Evolutionary conservation across 92 coral and sea anemone species (phyloP).

Genomic region (Metridium senile): DNA sequence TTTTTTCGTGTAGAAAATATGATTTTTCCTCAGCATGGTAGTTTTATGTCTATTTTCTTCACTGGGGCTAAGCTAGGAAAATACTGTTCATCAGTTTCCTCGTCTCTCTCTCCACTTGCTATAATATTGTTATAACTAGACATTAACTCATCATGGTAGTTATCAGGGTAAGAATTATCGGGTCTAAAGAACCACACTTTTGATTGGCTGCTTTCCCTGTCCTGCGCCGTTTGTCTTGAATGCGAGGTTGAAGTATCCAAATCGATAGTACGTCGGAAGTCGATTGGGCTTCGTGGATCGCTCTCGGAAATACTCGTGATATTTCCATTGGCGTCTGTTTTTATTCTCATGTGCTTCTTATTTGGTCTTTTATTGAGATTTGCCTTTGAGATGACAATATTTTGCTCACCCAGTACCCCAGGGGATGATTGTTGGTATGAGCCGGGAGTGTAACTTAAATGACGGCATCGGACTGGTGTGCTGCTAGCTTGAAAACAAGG

Average conservation of each 20-base stretch:
- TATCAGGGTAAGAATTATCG: slow-evolving; percentile 11
- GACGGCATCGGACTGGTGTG: slow-evolving; percentile 34
- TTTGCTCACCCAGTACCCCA: not conserved
- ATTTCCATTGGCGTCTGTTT: slow-evolving; percentile 21
- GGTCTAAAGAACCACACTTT: slow-evolving; percentile 14
- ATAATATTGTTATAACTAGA: not conserved
- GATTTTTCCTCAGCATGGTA: slow-evolving; percentile 10
- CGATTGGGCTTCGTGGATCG: slow-evolving; percentile 7
- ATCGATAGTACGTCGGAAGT: slow-evolving; percentile 3
- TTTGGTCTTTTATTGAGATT: slow-evolving; percentile 32
- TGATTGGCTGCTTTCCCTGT: not conserved
- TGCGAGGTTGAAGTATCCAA: slow-evolving; percentile 5
- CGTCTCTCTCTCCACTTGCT: not conserved
- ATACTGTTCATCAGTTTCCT: not conserved
- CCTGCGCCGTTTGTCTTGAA: not conserved
- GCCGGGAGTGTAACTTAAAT: slow-evolving; percentile 17
- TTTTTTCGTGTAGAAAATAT: not conserved
- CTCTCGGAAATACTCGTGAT: slow-evolving; percentile 12
- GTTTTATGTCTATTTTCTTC: slow-evolving; percentile 34
- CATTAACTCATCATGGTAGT: not conserved
- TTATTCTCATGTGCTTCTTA: slow-evolving; percentile 17
- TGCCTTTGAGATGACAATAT: slow-evolving; percentile 26
- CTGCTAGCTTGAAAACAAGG: slow-evolving; percentile 27
- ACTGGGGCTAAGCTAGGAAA: not conserved
- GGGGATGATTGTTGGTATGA: not conserved